Conservation (phyloP, 2,113 vertebrate genomes). For the Engraulis encrasicolus region DNA sequence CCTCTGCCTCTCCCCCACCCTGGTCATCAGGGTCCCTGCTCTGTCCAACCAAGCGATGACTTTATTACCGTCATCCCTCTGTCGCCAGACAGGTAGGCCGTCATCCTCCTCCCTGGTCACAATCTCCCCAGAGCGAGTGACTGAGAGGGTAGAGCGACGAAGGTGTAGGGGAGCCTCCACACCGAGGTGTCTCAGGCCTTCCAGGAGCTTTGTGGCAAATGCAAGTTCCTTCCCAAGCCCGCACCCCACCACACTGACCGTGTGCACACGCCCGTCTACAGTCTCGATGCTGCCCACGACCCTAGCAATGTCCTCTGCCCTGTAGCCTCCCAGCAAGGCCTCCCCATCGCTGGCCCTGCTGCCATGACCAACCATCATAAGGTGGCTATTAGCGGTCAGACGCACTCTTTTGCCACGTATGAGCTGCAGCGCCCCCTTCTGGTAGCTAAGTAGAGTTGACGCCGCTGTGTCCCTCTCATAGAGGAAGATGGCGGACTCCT, state of each 20-base stretch:
- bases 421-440: constrained; percentile 47
- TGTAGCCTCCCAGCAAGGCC: constrained; percentile 43
- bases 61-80: constrained; percentile 49
- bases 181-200: constrained; percentile 27
- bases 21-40: constrained; percentile 44
- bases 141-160: constrained; percentile 47
- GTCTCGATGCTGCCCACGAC: constrained; percentile 45
- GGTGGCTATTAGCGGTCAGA: constrained; percentile 25
- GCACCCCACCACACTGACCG: constrained; percentile 58
- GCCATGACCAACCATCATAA: constrained; percentile 63
- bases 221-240: constrained; percentile 53
- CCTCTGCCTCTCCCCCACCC: constrained; percentile 40
- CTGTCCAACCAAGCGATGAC: constrained; percentile 53
- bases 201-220: constrained; percentile 52
- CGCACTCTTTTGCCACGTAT: constrained; percentile 31
- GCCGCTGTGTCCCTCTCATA: constrained; percentile 47
- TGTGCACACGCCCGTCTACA: constrained; percentile 14
- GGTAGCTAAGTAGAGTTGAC: constrained; percentile 58
- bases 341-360: constrained; percentile 36
- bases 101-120: constrained; percentile 39
- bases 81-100: constrained; percentile 49
- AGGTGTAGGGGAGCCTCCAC: constrained; percentile 57
- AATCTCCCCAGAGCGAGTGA: constrained; percentile 51
- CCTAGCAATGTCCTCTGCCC: constrained; percentile 54
- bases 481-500: constrained; percentile 55